Evolutionary conservation across 2,113 vertebrate genomes (phyloP), one percentile per base, ranked within the genome.

Genomic region (Oryzias javanicus): DNA sequence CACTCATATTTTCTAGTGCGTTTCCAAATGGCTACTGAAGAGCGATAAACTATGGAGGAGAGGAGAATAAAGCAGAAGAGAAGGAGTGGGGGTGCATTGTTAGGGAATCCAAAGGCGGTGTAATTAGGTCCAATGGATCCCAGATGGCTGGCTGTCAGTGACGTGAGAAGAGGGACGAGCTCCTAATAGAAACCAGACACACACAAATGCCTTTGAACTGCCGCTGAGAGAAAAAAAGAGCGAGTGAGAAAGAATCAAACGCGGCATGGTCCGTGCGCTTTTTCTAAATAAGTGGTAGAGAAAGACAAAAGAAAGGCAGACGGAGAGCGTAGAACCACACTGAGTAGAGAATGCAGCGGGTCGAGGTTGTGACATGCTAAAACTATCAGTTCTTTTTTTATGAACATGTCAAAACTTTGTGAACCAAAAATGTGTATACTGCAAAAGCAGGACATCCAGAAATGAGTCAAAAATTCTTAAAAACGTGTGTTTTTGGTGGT

Each of bases 81-180:
- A 81, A 79, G 68, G 76, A 79, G 83, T 72, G 67, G 84, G 85
- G 85, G 81, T 83, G 85, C 82, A 85, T 89, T 86, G 85, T 87
- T 88, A 88, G 86, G 74, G 89, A 89, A 89, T 87, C 86, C 84
- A 89, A 89, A 90, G 86, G 85, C 88, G 80, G 89, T 79, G 82
- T 90, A 90, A 90, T 90, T 89, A 91, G 85, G 84, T 83, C 81
- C 83, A 91, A 91, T 91, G 87, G 89, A 90, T 91, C 86, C 88
- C 90, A 91, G 89, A 91, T 91, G 90, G 85, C 82, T 85, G 86
- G 87, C 90, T 90, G 90, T 90, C 90, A 91, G 86, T 91, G 90
- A 91, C 90, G 90, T 91, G 90, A 89, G 89, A 90, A 90, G 90
- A 90, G 85, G 87, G 88, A 89, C 90, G 87, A 89, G 86, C 88